Percentiles rank a stretch among this genome's conserved stretches.
Evolutionary conservation across 2,113 vertebrate genomes (phyloP).

Genomic region (Anguilla japonica): DNA sequence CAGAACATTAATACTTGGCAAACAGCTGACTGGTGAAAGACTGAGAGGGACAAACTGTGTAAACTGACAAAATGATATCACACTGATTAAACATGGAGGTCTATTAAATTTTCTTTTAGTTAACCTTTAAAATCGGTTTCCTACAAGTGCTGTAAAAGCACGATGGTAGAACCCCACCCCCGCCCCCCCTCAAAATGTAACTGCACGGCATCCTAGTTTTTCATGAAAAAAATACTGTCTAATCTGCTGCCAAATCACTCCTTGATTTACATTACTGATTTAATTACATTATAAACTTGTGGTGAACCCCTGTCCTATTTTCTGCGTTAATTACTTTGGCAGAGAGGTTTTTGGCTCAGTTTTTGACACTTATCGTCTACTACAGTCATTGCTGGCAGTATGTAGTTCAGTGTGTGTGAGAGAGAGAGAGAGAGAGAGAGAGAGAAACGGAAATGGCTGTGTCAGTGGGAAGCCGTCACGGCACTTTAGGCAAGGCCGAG

Average conservation of each 20-base stretch:
- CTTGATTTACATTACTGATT: background rate
- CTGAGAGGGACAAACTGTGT: background rate
- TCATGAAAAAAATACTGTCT: background rate
- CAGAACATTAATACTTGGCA: background rate
- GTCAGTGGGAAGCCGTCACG: constrained; percentile 19
- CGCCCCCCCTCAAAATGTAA: background rate
- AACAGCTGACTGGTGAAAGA: background rate
- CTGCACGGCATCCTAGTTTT: background rate
- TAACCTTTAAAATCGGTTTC: background rate
- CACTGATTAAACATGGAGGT: background rate
- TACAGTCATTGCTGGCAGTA: background rate
- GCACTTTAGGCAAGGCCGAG: background rate
- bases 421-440: background rate
- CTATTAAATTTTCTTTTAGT: background rate
- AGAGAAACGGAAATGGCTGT: background rate
- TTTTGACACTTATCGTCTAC: background rate
- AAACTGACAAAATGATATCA: background rate
- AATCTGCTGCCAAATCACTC: background rate
- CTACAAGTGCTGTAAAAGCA: background rate
- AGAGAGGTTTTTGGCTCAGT: background rate
- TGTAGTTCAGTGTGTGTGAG: constrained; percentile 3
- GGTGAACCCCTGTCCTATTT: background rate
- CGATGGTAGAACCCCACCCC: background rate
- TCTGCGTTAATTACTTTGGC: background rate
- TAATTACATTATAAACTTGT: background rate